Conservation (phyloP, 2,888 invertebrate species). For the Drosophila trichaetosa region DNA sequence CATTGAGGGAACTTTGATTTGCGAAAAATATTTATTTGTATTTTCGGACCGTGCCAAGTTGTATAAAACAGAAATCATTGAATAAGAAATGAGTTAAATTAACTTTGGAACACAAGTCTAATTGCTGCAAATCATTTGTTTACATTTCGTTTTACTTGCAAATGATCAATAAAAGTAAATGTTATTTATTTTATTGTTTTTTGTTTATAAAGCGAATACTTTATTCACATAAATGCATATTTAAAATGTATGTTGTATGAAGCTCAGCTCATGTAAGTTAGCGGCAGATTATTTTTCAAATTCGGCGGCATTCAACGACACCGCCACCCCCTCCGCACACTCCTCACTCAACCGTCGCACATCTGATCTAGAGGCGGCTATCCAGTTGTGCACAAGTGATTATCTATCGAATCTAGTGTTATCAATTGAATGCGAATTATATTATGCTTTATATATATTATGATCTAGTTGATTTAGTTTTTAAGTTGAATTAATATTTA, state of each 20-base stretch:
- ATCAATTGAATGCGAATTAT: background rate
- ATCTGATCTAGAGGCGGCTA: conserved; percentile 1
- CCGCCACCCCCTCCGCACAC: background rate
- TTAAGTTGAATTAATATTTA: conserved; percentile 5
- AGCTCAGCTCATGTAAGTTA: background rate
- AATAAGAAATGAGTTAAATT: background rate
- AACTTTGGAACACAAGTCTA: background rate
- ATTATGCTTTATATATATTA: background rate
- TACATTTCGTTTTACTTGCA: background rate
- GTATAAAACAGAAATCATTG: background rate
- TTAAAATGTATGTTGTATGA: background rate
- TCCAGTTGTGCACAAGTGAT: background rate
- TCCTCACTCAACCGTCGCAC: background rate
- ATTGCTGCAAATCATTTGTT: conserved; percentile 21
- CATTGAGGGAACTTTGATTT: background rate
- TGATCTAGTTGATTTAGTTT: no score
- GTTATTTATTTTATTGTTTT: background rate
- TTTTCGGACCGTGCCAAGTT: background rate
- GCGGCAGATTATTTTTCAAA: background rate
- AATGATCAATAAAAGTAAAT: background rate
- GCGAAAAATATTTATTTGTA: background rate
- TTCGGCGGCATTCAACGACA: conserved; percentile 1
- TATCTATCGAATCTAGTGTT: background rate
- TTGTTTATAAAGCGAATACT: background rate
- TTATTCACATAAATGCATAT: background rate